These are phyloP conservation scores for Sipha maydis DNA, from an alignment of 2,888 invertebrate species.

Conservation along the genomic window DNA sequence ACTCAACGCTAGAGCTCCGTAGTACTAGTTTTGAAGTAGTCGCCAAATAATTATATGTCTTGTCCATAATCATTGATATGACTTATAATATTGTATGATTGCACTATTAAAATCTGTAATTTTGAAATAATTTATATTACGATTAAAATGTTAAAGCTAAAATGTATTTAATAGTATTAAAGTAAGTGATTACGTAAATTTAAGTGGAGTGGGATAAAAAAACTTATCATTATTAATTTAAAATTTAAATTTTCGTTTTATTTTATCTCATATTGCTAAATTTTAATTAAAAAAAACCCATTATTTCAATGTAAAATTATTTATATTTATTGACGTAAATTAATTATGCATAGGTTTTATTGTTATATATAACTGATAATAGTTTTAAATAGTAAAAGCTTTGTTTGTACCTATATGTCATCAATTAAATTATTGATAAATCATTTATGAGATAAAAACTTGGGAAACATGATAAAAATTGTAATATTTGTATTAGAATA, in stretches of 20 bases:
- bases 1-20: no score
- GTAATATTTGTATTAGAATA: background rate
- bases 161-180: background rate
- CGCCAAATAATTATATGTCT: no score
- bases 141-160: background rate
- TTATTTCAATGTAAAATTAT: background rate
- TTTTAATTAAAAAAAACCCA: background rate
- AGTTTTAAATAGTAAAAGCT: background rate
- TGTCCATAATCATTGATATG: no score
- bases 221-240: background rate
- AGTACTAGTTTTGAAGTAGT: no score
- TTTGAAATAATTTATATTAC: background rate
- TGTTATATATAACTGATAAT: background rate
- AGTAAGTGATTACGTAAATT: no score
- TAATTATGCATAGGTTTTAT: background rate
- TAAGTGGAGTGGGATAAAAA: background rate
- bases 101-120: background rate
- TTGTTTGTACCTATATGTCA: background rate
- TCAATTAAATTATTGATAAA: background rate
- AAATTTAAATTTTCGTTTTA: background rate
- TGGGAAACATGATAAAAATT: background rate
- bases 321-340: background rate
- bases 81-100: background rate
- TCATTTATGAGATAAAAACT: background rate
- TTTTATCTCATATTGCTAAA: background rate